These are phyloP conservation scores for Pterocles burchelli DNA, from an alignment of 2,113 vertebrate genomes.

Conservation along the genomic window DNA sequence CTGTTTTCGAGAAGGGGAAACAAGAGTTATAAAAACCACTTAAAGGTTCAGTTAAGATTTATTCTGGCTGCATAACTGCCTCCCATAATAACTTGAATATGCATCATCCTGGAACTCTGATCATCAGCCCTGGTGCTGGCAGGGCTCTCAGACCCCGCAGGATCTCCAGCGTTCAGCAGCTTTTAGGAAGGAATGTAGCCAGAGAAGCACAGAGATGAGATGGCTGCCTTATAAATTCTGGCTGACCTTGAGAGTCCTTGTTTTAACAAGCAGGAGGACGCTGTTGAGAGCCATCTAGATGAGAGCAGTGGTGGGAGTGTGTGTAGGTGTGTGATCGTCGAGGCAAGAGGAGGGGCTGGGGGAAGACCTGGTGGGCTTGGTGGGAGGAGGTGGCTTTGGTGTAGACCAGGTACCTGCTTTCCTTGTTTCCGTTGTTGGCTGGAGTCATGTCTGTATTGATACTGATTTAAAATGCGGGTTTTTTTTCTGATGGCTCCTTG, in stretches of 20 bases:
- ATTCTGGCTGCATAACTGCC: conserved; percentile 72
- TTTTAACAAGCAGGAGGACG: conserved; percentile 29
- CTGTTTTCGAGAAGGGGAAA: conserved; percentile 60
- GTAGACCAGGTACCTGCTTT: not conserved
- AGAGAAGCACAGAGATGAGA: conserved; percentile 68
- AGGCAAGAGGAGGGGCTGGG: not conserved
- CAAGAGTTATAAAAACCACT: conserved; percentile 61
- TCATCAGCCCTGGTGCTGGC: conserved; percentile 71
- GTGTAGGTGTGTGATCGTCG: not conserved
- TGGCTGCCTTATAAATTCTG: conserved; percentile 67
- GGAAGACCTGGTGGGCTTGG: not conserved
- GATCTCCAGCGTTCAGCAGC: conserved; percentile 65
- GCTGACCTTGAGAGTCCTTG: conserved; percentile 62
- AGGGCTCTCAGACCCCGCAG: conserved; percentile 58
- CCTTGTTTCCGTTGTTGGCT: not conserved
- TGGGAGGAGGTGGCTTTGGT: not conserved
- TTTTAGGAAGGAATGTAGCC: conserved; percentile 66
- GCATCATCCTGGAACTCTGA: conserved; percentile 68
- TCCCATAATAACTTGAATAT: conserved; percentile 71
- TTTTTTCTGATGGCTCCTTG: not conserved
- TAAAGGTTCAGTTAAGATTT: conserved; percentile 70
- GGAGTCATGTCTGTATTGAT: not conserved
- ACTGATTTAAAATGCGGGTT: not conserved
- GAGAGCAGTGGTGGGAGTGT: not conserved
- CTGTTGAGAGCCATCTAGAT: not conserved